Conservation (phyloP, 2,797 vertebrate species). For the Eidolon dupreanum region DNA sequence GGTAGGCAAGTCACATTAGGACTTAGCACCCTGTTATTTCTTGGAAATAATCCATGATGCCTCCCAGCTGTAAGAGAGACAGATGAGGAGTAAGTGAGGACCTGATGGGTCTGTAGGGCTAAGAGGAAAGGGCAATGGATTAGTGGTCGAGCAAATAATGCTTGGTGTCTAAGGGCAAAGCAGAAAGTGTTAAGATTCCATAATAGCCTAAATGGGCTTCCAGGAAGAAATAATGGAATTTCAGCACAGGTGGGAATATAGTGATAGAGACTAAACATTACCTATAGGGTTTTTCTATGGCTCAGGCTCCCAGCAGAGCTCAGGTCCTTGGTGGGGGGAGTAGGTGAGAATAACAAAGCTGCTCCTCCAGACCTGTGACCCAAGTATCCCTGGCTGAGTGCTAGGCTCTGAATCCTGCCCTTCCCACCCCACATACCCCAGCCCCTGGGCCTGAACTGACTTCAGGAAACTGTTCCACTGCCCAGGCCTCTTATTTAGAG, state of each 20-base stretch:
- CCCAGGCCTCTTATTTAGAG: not conserved
- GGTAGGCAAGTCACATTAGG: not conserved
- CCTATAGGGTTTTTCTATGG: not conserved
- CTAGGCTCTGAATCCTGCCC: not conserved
- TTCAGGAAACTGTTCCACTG: not conserved
- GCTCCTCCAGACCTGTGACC: not conserved
- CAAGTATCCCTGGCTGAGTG: no score
- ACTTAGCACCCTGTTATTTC: not conserved
- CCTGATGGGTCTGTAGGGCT: not conserved
- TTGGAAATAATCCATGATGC: not conserved
- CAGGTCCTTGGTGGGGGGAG: not conserved
- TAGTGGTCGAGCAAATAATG: no score
- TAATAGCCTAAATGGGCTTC: not conserved
- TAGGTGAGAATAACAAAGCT: not conserved
- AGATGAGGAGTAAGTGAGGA: not conserved
- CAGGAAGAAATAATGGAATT: not conserved
- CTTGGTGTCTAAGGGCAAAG: not conserved
- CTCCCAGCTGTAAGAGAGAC: not conserved
- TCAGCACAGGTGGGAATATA: not conserved
- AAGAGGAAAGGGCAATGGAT: not conserved
- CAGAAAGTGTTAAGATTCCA: not conserved
- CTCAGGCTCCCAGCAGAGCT: not conserved
- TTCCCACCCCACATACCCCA: not conserved
- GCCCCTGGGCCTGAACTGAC: not conserved
- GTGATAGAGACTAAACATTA: not conserved